Evolutionary conservation across 37 sponge, comb jelly and placozoan species (phyloP), one percentile per base, ranked within the genome.

Genomic region (Chondrosia reniformis): DNA sequence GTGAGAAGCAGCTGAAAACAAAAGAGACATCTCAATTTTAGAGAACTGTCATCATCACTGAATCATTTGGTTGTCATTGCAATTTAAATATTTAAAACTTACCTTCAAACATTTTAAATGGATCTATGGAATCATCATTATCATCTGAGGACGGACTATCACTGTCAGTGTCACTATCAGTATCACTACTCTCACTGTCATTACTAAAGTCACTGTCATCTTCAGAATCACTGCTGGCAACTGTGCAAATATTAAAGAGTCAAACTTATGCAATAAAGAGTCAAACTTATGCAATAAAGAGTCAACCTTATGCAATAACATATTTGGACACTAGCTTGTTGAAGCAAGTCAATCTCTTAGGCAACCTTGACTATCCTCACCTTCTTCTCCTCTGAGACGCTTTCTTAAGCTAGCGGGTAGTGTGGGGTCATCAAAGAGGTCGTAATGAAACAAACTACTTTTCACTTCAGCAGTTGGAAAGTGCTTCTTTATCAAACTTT

Each of bases 401-500:
- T 82, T 82, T 64, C 83, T 73, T 17, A 69, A 24, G 45, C 44
- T 84, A n/a, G 30, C 46, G 8, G 91, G 91, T 2, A 91, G 84
- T 25, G 91, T 91, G 71, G 87, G 81, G 63, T 91, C 91, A 69
- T 83, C 81, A 40, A 34, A 62, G 79, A 85, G 83, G 64, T 91
- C 59, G 40, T 43, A 39, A 19, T 44, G 4, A 27, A 78, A 75
- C 9, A 63, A 75, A 5, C 45, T 55, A 46, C 59, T 63, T 25
- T 57, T 75, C 12, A 19, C 73, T n/a, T 67, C 74, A n/a, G 63
- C 41, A 0, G 85, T 54, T 0, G 97, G 97, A 62, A 96, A 96
- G 65, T 92, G 91, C 24, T 90, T 86, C 55, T 84, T 64, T n/a
- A 96, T 87, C 40, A 96, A 85, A 10, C 85, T 84, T 64, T 87